Percentiles rank a stretch among this genome's conserved stretches.
These are phyloP conservation scores for Hyles vespertilio DNA, from an alignment of 1,140 invertebrate species.

Conservation along the genomic window DNA sequence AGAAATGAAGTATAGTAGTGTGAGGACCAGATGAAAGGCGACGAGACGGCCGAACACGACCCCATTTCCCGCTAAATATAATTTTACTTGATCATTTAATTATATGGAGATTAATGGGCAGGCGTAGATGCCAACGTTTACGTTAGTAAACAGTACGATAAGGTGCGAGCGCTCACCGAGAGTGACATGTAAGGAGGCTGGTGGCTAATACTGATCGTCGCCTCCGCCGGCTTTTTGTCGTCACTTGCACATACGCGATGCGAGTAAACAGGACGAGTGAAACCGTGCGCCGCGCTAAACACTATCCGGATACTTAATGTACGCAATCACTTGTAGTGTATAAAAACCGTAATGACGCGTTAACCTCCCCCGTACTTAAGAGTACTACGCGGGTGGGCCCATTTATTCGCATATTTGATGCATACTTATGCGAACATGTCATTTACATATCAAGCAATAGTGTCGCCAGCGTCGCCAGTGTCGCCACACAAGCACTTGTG, in stretches of 20 bases:
- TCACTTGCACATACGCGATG: too few relatives aligned
- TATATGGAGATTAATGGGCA: conserved; percentile 71
- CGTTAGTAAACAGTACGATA: conserved; percentile 64
- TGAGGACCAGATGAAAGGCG: conserved; percentile 38
- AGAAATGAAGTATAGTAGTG: conserved; percentile 26
- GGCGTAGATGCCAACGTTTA: conserved; percentile 60
- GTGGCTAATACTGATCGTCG: conserved; percentile 12
- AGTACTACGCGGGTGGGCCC: conserved; percentile 16
- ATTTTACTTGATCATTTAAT: conserved; percentile 73
- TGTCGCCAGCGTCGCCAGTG: conserved; percentile 5
- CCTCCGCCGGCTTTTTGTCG: not conserved
- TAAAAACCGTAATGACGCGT: too few relatives aligned
- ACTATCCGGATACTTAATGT: not conserved
- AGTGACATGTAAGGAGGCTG: conserved; percentile 29
- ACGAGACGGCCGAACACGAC: conserved; percentile 45
- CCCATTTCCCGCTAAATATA: conserved; percentile 71
- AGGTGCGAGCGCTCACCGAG: conserved; percentile 41
- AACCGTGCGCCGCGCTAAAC: too few relatives aligned
- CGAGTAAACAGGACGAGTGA: conserved; percentile 7
- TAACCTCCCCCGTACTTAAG: conserved; percentile 6
- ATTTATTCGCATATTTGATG: conserved; percentile 16
- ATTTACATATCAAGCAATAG: conserved; percentile 23
- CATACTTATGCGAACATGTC: conserved; percentile 17
- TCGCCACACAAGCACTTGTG: too few relatives aligned
- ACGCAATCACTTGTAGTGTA: not conserved